Percentiles rank a stretch among this genome's conserved stretches.
Evolutionary conservation across 2,797 vertebrate species (phyloP).

Genomic region (Lutjanus campechanus): DNA sequence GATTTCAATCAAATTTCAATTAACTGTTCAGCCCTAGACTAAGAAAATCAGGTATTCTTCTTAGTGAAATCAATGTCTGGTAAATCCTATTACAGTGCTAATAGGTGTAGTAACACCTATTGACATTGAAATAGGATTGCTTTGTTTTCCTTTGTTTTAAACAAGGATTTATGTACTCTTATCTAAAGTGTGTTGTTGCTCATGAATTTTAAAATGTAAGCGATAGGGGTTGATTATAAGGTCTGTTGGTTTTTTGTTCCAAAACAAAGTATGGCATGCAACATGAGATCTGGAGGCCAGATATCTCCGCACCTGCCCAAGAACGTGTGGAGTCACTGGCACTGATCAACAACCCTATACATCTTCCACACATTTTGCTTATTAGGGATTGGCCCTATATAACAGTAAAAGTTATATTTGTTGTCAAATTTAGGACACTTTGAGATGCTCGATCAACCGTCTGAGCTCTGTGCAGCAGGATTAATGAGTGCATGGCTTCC

Average conservation of each 20-base stretch:
- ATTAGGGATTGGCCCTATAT: neutral
- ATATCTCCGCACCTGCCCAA: slow-evolving; percentile 12
- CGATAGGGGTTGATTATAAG: no score
- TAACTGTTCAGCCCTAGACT: no score
- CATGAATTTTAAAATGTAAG: no score
- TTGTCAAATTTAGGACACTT: neutral
- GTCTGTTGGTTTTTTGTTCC: neutral
- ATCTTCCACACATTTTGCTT: neutral
- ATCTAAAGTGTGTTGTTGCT: no score
- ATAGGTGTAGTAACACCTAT: neutral
- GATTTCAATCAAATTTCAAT: no score
- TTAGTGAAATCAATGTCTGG: neutral
- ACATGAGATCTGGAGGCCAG: slow-evolving; percentile 7
- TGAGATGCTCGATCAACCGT: neutral
- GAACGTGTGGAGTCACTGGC: neutral
- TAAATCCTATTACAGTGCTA: neutral
- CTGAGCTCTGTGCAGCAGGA: neutral
- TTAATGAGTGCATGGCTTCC: neutral
- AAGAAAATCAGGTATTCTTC: neutral
- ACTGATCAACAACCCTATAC: neutral
- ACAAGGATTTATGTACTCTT: neutral
- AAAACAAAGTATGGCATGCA: slow-evolving; percentile 2
- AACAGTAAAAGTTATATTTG: neutral
- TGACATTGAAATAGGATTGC: no score
- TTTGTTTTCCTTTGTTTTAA: neutral